Evolutionary conservation across 2,113 vertebrate species (phyloP), one percentile per base, ranked within the genome.

Genomic region (Saimiri boliviensis): DNA sequence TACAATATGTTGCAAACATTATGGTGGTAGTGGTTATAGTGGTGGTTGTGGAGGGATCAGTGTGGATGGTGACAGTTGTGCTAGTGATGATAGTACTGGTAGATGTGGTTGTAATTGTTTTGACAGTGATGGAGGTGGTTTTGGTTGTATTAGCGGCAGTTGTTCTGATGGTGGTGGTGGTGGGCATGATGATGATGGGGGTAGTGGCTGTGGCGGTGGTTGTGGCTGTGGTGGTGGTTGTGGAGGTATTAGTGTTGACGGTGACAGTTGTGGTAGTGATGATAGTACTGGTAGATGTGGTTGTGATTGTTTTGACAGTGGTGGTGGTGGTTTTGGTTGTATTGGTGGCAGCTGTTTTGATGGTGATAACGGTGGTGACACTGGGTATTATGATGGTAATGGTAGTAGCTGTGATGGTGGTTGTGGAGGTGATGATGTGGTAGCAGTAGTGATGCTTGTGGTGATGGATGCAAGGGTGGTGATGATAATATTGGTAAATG

Each of bases 21-120:
- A 20, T 7, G 30, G 5, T 25, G 82, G 14, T 1, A 20, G 27
- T 2, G 1, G 25, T 1, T 14, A 23, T 25, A 5, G 20, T 23
- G 52, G 8, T 0, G 2, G 19, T 5, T 5, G 23, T 27, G 54
- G 7, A 35, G 45, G 21, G 17, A 23, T 35, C 71, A 8, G 12
- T 56, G 35, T 25, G 14, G n/a, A 7, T 56, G 49, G 52, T 52
- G 52, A 16, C 16, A 17, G 52, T 17, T 17, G 16, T 52, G 52
- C 0, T 52, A 52, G 52, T 52, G 52, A 52, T 52, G 52, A 52
- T 16, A 17, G 5, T 52, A 52, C 52, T 17, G 14, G 16, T 52
- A 17, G 52, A 17, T 52, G 52, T 52, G 52, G 16, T 52, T 52
- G 52, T 52, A 16, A 52, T 52, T 17, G 52, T 52, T 0, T 17